A percentile compares a stretch with the other conserved stretches of the same genome.
Conservation (phyloP, 2,797 vertebrate genomes). For the Chaenodraco wilsoni region DNA sequence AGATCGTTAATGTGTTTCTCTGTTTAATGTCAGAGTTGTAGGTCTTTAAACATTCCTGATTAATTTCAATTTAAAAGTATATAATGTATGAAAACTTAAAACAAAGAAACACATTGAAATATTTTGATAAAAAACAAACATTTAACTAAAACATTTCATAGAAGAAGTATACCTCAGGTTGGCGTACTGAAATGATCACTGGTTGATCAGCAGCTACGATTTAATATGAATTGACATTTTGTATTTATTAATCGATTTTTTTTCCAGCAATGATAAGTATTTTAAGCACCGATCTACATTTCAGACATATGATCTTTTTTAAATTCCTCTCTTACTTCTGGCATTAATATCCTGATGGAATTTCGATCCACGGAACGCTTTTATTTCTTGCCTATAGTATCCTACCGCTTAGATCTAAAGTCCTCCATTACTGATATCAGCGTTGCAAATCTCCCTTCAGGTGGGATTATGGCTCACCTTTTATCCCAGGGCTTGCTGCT, state of each 20-base stretch:
- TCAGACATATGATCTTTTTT: neutral
- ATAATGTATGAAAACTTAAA: no score
- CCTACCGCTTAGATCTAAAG: constrained; percentile 1
- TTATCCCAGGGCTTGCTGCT: neutral
- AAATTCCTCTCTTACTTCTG: neutral
- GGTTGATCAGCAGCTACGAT: no score
- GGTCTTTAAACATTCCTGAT: constrained; percentile 2
- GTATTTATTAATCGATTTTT: no score
- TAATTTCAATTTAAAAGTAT: no score
- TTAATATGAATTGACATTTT: no score
- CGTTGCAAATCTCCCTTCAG: constrained; percentile 10
- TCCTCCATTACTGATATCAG: constrained; percentile 16
- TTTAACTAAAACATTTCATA: no score
- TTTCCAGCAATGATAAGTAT: neutral
- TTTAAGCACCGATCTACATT: neutral
- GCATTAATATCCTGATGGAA: neutral
- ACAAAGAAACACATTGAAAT: neutral
- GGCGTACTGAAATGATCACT: no score
- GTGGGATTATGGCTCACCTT: constrained; percentile 15
- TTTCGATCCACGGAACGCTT: neutral
- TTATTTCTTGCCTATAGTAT: neutral
- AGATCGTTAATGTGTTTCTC: constrained; percentile 6
- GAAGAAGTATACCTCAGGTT: no score
- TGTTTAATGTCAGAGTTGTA: neutral
- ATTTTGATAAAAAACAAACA: no score